phyloP scores from a whole-genome alignment of 2,113 vertebrate genomes.

The Phrynosoma platyrhinos region DNA sequence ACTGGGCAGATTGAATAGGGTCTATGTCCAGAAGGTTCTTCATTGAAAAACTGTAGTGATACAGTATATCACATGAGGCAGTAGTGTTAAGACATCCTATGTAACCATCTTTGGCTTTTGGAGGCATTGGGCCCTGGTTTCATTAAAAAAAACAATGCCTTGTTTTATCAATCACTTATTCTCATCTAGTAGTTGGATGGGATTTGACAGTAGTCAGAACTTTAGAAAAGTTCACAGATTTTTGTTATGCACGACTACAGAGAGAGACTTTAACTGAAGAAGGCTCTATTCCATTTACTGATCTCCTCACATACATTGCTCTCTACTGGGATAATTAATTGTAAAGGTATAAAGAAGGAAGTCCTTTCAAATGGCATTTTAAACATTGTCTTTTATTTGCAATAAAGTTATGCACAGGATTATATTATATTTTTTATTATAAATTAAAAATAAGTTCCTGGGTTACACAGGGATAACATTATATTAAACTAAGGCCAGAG shows the following conservation, averaged over 20 bases:
- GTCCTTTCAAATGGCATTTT: not conserved
- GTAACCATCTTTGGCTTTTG: too few relatives aligned
- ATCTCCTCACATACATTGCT: not conserved
- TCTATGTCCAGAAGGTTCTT: too few relatives aligned
- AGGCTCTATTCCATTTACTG: not conserved
- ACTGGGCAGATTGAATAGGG: too few relatives aligned
- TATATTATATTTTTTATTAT: not conserved
- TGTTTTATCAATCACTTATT: too few relatives aligned
- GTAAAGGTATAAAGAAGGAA: not conserved
- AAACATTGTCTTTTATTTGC: not conserved
- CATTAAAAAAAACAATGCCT: too few relatives aligned
- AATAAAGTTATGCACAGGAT: not conserved
- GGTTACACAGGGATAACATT: rapidly evolving
- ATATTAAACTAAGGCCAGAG: not conserved
- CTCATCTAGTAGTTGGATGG: too few relatives aligned
- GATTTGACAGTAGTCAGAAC: not conserved
- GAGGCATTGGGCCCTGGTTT: too few relatives aligned
- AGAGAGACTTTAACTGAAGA: not conserved
- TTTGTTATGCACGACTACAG: not conserved
- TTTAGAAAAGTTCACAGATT: not conserved
- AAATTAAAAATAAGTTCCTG: conserved; percentile 4
- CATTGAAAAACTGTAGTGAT: too few relatives aligned
- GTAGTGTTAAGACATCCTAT: too few relatives aligned
- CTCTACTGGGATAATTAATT: not conserved
- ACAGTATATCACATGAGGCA: too few relatives aligned